A percentile compares a stretch with the other conserved stretches of the same genome.
Conservation (phyloP, 1,140 invertebrate genomes). For the Apolygus lucorum region DNA sequence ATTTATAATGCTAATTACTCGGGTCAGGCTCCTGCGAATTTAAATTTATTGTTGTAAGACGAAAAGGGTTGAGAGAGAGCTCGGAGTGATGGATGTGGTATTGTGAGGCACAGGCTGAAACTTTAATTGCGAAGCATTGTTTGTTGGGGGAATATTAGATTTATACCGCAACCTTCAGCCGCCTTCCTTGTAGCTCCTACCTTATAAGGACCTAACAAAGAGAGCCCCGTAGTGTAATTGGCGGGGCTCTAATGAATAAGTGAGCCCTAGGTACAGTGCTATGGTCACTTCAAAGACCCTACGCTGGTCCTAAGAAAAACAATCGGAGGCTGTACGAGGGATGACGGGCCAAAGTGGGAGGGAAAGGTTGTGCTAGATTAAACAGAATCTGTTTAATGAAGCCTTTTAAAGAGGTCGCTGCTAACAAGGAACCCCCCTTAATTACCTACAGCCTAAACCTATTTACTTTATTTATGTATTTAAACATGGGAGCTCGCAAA, state of each 20-base stretch:
- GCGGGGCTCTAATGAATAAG: slow-evolving; percentile 21
- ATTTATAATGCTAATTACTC: slow-evolving; percentile 14
- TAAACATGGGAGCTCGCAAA: slow-evolving; percentile 1
- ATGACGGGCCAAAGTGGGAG: slow-evolving; percentile 3
- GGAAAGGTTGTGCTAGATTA: slow-evolving; percentile 6
- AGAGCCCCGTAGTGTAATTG: slow-evolving; percentile 20
- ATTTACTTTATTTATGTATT: slow-evolving; percentile 28
- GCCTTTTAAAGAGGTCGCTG: slow-evolving; percentile 25
- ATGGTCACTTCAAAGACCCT: slow-evolving; percentile 21
- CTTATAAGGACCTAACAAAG: slow-evolving; percentile 21
- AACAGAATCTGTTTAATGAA: slow-evolving; percentile 26
- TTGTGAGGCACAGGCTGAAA: slow-evolving; percentile 21
- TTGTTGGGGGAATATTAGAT: slow-evolving; percentile 23
- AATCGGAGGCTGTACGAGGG: neutral
- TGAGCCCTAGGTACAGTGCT: slow-evolving; percentile 10
- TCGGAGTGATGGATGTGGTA: slow-evolving; percentile 20
- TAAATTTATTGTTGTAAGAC: slow-evolving; percentile 21
- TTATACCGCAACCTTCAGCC: slow-evolving; percentile 21
- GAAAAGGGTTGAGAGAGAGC: slow-evolving; percentile 1
- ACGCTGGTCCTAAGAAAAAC: slow-evolving; percentile 15
- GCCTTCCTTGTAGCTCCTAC: slow-evolving; percentile 7
- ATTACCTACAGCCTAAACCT: slow-evolving; percentile 22
- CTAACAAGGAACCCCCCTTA: slow-evolving; percentile 17
- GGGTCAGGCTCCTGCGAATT: slow-evolving; percentile 19
- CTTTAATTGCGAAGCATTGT: slow-evolving; percentile 24